Conservation (phyloP, 2,888 invertebrate species). For the Tipula unca region DNA sequence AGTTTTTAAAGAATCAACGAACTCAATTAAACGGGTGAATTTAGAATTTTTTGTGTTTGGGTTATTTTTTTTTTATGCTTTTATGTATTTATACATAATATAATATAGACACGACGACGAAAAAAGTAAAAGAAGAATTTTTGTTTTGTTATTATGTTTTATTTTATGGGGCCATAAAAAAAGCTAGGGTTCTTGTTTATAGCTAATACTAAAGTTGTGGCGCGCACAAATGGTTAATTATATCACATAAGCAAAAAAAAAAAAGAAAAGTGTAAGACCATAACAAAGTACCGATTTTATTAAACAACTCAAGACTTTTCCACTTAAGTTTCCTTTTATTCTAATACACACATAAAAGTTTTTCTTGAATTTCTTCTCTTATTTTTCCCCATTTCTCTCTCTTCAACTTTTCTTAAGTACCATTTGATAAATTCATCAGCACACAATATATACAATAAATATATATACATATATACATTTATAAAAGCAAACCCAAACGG, state of each 20-base stretch:
- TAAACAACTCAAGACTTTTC: not conserved
- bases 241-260: not conserved
- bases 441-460: conserved; percentile 9
- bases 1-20: not conserved
- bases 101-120: not conserved
- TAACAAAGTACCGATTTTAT: not conserved
- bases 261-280: not conserved
- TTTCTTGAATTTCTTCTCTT: not conserved
- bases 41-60: not conserved
- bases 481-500: not conserved
- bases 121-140: not conserved
- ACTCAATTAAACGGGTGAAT: conserved; percentile 4
- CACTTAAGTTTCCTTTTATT: not conserved
- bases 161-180: not conserved
- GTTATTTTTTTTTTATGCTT: not conserved
- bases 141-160: not conserved
- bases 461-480: too few relatives aligned
- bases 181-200: not conserved
- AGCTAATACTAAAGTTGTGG: not conserved
- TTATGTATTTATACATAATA: not conserved
- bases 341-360: not conserved
- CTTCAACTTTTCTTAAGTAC: not conserved
- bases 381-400: not conserved
- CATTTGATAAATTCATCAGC: not conserved
- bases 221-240: not conserved